Base-by-base conservation (phyloP, 2,797 vertebrate genomes). In the Euphonia xanthogaster region DNA sequence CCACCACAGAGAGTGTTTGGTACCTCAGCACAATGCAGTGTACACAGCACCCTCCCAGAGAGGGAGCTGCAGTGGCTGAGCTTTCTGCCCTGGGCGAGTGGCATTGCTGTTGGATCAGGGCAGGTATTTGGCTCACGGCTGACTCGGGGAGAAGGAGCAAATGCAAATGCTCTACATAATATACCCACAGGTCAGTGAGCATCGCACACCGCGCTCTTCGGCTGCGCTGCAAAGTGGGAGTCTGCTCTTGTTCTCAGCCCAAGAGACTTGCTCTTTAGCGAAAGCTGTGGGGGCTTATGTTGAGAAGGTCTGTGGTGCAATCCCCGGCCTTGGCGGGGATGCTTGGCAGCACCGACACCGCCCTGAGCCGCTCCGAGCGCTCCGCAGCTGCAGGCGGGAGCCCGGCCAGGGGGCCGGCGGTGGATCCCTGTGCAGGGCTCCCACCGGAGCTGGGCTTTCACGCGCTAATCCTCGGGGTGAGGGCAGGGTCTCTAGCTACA, bases 131-230 rank as follows among this genome's bases (percentile, higher is more conserved):
- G 30, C 81, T 93, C 90, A 23, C 85, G 70, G 81, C 70, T 78
- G 88, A 39, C 30, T 61, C 1, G 5, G 65, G 73, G 70, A 88
- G 79, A 83, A 63, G 73, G 83, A 90, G 73, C 31, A 81, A 88
- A 72, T 9, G 20, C n/a, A 74, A 88, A 72, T 7, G 4, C 53
- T 17, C 79, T 68, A 88, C 88, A 63, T 79, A 73, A 92, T 66
- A 50, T 17, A 50, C 14, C 81, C 87, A 92, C 95, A 94, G 95
- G 93, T 95, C 95, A 96, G 67, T 35, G 89, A 96, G 78, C 89
- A 94, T 54, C 14, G 14, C 5, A 0, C 81, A 42, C 75, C 71
- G 77, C 4, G 71, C 89, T 95, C 66, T 13, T 55, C 3, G 33
- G 35, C 91, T 89, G 84, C 6, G 8, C 75, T 2, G 11, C 61